Base-by-base conservation (phyloP, 2,888 invertebrate species). In the Scaptomyza flava region DNA sequence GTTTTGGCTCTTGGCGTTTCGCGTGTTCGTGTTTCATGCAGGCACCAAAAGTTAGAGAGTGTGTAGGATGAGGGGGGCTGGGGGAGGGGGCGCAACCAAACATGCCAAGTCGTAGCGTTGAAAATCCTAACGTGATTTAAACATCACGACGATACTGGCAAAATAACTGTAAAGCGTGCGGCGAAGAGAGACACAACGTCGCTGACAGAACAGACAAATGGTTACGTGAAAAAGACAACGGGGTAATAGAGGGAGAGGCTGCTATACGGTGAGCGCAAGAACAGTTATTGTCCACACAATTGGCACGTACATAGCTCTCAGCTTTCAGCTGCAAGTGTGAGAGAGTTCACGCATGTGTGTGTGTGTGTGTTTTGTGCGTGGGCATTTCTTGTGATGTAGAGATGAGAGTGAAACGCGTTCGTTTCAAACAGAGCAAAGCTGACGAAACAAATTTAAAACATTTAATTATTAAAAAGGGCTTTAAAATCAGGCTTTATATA, bases 71-170 rank as follows among this genome's bases (percentile, higher is more conserved):
- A 14, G 20, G 9, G 20, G 23, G 50, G 20, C 46, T 3, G 34
- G 20, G 45, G 23, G 8, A 30, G 53, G 47, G 52, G 14, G 14
- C 2, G 33, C 4, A 41, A 9, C 66, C 68, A 72, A 74, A 77
- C 75, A 84, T 81, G 79, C 75, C 84, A 71, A 79, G 82, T 68
- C 72, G 72, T 72, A 64, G 71, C 61, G 60, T 72, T 66, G 79
- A 67, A 82, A 84, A 72, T 85, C 85, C 82, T 82, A 80, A 80
- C 80, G 73, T 82, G 82, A 82, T 82, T 82, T 82, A 75, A 82
- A 68, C 82, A 65, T 71, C 78, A 79, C 64, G 65, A 66, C 57
- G 68, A 6, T 67, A 52, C 62, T 47, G 65, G 63, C 48, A 43
- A 34, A 60, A 30, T 52, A 67, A 66, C 68, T 38, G 48, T 51